phyloP scores from a whole-genome alignment of 2,888 invertebrate genomes.

The Cordylochernes scorpioides region DNA sequence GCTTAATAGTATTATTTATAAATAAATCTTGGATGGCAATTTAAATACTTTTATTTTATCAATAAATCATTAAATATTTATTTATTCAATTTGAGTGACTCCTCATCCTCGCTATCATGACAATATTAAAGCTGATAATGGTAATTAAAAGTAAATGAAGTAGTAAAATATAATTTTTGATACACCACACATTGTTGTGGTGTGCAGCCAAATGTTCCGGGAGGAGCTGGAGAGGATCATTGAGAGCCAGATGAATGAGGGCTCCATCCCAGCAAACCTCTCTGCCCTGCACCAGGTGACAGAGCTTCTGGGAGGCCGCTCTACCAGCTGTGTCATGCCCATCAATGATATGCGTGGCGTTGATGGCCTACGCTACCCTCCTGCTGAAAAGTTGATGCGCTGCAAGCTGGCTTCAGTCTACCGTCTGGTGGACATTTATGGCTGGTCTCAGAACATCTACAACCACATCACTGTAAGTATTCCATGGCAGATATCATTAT shows the following conservation, averaged over 20 bases:
- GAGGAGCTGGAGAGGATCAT: conserved; percentile 90
- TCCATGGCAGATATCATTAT: not conserved
- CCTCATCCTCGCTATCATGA: too few species aligned
- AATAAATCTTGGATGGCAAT: too few species aligned
- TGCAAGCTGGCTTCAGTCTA: conserved; percentile 89
- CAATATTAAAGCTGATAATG: too few species aligned
- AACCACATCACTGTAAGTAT: conserved; percentile 53
- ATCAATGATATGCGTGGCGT: conserved; percentile 90
- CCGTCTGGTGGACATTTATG: conserved; percentile 74
- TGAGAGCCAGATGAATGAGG: conserved; percentile 50
- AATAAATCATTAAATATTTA: too few species aligned
- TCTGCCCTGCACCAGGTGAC: conserved; percentile 63
- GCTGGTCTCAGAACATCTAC: conserved; percentile 56
- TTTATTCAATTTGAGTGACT: too few species aligned
- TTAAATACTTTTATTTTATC: too few species aligned
- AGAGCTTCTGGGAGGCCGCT: conserved; percentile 30
- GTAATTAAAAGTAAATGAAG: too few species aligned
- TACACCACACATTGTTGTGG: too few species aligned
- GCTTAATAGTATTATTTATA: too few species aligned
- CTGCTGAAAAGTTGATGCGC: conserved; percentile 72
- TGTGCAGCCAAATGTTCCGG: conserved; percentile 44
- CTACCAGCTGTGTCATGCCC: conserved; percentile 44
- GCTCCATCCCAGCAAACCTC: conserved; percentile 23
- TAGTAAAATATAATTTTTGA: too few species aligned
- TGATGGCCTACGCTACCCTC: conserved; percentile 68